Conservation (phyloP, 2,797 vertebrate species). For the Prunella strophiata region DNA sequence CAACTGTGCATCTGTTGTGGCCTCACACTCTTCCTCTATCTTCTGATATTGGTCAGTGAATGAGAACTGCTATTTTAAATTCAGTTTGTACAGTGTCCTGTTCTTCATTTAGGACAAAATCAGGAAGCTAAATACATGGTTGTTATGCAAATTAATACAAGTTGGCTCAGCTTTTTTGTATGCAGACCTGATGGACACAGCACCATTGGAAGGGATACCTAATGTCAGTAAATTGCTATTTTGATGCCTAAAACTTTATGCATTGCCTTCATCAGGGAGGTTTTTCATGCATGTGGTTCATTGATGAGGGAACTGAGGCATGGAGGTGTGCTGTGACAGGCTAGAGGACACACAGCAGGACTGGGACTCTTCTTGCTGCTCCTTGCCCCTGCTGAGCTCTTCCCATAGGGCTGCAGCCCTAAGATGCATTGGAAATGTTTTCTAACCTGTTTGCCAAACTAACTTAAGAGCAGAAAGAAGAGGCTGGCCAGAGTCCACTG, state of each 20-base stretch:
- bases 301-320: background rate
- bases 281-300: background rate
- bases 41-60: background rate
- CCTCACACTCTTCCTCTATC: background rate
- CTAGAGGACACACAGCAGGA: background rate
- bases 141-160: background rate
- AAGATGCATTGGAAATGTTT: background rate
- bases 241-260: background rate
- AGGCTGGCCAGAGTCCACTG: background rate
- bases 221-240: background rate
- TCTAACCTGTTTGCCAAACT: background rate
- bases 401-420: background rate
- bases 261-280: background rate
- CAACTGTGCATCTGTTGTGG: background rate
- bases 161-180: background rate
- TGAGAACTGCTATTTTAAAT: background rate
- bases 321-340: accelerated
- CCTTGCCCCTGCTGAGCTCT: background rate
- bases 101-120: conserved; percentile 4
- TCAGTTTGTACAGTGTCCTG: background rate
- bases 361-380: background rate
- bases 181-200: background rate
- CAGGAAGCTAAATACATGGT: background rate
- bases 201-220: background rate
- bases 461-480: background rate